Evolutionary conservation across 2,113 vertebrate species (phyloP).

Genomic region (Barnardius zonarius): DNA sequence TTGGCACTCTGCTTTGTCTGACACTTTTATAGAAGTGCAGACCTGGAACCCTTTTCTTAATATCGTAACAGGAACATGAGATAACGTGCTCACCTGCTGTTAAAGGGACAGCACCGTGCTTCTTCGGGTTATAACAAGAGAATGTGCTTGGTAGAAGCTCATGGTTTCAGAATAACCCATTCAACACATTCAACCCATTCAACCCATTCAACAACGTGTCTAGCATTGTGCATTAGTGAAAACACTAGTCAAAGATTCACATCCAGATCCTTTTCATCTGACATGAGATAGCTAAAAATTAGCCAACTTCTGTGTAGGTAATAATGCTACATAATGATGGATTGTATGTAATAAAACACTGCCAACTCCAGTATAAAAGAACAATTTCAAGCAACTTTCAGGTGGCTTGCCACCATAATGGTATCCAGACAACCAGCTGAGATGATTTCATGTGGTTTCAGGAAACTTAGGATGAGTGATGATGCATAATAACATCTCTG

Average conservation of each 20-base stretch:
- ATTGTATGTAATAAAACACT: not conserved
- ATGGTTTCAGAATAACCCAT: not conserved
- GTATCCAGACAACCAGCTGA: not conserved
- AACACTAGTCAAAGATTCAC: not conserved
- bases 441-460: not conserved
- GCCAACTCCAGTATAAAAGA: not conserved
- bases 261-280: not conserved
- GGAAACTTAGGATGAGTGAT: not conserved
- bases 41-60: not conserved
- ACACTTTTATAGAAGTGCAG: not conserved
- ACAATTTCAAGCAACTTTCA: not conserved
- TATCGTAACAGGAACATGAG: not conserved
- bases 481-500: not conserved
- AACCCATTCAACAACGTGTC: not conserved
- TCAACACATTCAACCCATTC: no score
- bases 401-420: not conserved
- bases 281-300: not conserved
- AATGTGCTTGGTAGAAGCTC: not conserved
- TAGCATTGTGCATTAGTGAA: not conserved
- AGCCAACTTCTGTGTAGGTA: not conserved
- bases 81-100: not conserved
- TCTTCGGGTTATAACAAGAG: not conserved
- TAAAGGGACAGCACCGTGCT: not conserved
- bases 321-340: not conserved
- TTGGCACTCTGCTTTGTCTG: not conserved